phyloP scores from a whole-genome alignment of 2,888 invertebrate genomes.

The Galeopsomyia nigrocyanea region DNA sequence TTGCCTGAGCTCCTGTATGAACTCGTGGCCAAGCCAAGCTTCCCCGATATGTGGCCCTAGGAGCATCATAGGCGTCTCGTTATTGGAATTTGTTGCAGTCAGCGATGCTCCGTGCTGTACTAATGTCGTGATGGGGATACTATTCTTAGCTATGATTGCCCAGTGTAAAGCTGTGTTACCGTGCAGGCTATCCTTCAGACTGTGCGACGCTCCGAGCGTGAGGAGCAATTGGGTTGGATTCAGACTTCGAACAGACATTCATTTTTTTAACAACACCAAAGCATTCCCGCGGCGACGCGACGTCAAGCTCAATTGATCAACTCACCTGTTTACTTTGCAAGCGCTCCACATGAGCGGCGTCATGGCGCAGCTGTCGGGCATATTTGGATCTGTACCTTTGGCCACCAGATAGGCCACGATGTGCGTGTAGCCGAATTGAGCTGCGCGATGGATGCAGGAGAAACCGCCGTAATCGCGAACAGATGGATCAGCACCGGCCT shows the following conservation, averaged over 20 bases:
- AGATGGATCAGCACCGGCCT: conserved; percentile 89
- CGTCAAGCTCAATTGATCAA: background rate
- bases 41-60: conserved; percentile 80
- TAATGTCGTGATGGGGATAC: conserved; percentile 88
- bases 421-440: conserved; percentile 97
- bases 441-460: conserved; percentile 94
- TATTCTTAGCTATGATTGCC: conserved; percentile 94
- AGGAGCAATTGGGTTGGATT: conserved; percentile 95
- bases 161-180: conserved; percentile 98
- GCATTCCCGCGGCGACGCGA: too few species aligned
- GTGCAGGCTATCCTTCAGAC: conserved; percentile 86
- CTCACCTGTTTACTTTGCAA: conserved; percentile 84
- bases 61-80: conserved; percentile 89
- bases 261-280: background rate
- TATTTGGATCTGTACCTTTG: conserved; percentile 90
- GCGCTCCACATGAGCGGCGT: conserved; percentile 99
- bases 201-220: conserved; percentile 92
- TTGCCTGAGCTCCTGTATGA: conserved; percentile 82
- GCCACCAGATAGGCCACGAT: conserved; percentile 97
- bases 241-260: conserved; percentile 72
- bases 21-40: conserved; percentile 86
- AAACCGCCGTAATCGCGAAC: conserved; percentile 96
- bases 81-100: conserved; percentile 82
- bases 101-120: conserved; percentile 81
- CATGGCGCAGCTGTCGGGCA: conserved; percentile 93